Evolutionary conservation across 1,140 invertebrate genomes (phyloP).

Genomic region (Lycorma delicatula): DNA sequence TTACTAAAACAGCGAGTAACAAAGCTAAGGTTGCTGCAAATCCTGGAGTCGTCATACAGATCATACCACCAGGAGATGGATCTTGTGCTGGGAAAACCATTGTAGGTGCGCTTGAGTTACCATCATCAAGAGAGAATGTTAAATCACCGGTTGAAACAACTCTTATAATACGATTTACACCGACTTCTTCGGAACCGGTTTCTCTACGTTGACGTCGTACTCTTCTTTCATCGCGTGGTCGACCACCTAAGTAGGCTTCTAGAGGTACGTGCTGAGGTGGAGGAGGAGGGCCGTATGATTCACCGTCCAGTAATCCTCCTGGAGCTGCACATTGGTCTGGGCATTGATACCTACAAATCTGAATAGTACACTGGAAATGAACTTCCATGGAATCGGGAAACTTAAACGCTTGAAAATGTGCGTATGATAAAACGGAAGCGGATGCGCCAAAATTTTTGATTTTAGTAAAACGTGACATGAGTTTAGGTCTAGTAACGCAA

Average conservation of each 20-base stretch:
- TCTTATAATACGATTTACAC: slow-evolving; percentile 81
- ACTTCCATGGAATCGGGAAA: slow-evolving; percentile 96
- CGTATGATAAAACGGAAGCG: slow-evolving; percentile 83
- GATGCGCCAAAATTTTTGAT: slow-evolving; percentile 92
- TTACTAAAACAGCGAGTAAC: slow-evolving; percentile 66
- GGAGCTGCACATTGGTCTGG: slow-evolving; percentile 76
- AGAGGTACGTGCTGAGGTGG: slow-evolving; percentile 35
- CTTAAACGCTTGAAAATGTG: slow-evolving; percentile 91
- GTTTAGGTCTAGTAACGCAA: slow-evolving; percentile 81
- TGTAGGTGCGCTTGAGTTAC: slow-evolving; percentile 52
- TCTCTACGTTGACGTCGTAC: slow-evolving; percentile 47
- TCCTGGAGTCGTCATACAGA: slow-evolving; percentile 87
- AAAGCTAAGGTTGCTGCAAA: slow-evolving; percentile 77
- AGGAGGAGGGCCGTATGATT: slow-evolving; percentile 22
- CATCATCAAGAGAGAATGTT: slow-evolving; percentile 75
- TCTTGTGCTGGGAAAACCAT: slow-evolving; percentile 70
- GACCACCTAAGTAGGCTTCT: slow-evolving; percentile 65
- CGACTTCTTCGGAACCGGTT: slow-evolving; percentile 75
- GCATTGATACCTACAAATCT: slow-evolving; percentile 87
- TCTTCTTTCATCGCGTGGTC: slow-evolving; percentile 64
- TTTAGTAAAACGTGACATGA: slow-evolving; percentile 90
- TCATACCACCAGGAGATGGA: slow-evolving; percentile 50
- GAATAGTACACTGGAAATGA: slow-evolving; percentile 92
- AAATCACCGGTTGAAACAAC: slow-evolving; percentile 90
- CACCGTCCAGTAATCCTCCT: slow-evolving; percentile 42